Evolutionary conservation across 2,888 invertebrate species (phyloP), one percentile per base, ranked within the genome.

Genomic region (Odontomyia ornata): DNA sequence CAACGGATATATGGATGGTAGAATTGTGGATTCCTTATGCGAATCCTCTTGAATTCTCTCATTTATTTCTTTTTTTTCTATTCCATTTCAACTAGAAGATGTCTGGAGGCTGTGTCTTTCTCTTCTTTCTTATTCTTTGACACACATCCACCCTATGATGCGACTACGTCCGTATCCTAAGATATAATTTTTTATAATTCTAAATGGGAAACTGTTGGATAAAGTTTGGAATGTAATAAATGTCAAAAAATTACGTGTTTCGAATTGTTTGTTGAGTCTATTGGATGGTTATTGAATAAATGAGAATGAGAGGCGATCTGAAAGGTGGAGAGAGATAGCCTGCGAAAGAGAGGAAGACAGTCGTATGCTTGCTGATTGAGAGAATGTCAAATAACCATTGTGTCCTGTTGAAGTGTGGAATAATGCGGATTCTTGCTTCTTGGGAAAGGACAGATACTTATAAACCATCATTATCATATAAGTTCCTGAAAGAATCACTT

Each of bases 181-280:
- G 52, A 52, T 15, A 52, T 73, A 52, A 36, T 75, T 76, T 60
- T 73, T 60, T 78, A 77, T 78, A 78, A 77, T 78, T 77, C 75
- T 78, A 77, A 77, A 69, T 77, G 77, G 75, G 43, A 73, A 47
- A 76, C 69, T 71, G 76, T 72, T 77, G 76, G 78, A 77, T 79
- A 79, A 76, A 80, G 80, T 80, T 77, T 79, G 79, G 80, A 81
- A 81, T 81, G 80, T 80, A 81, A 81, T 81, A 81, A 80, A 80
- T 81, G 81, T 80, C 80, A 77, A 79, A 80, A 80, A 80, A 80
- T 79, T 78, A 81, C 79, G 79, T 79, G 79, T 77, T 77, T 79
- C 77, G 80, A 80, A 80, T 81, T 79, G 72, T 75, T 79, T 79
- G 78, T 78, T 57, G 78, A 60, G 78, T 76, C 75, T 75, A 75